Evolutionary conservation across 2,797 vertebrate species (phyloP), one percentile per base, ranked within the genome.

Genomic region (Dipus sagitta): DNA sequence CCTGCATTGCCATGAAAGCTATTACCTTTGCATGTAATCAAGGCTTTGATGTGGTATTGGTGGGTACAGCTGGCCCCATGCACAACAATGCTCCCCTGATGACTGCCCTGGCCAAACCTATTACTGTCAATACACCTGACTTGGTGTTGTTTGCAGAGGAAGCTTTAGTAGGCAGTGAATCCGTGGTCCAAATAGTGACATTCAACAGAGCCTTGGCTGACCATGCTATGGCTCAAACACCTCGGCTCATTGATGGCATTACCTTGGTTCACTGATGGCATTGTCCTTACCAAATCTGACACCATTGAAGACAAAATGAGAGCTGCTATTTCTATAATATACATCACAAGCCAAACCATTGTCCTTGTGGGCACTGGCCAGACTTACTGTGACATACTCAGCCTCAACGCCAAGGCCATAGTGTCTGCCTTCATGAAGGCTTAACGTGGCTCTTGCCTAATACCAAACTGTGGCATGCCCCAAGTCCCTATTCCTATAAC

Each of bases 281-380:
- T 99, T 0, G 99, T 99, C 91, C 99, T 99, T 97, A 99, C 99
- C 52, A 99, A 99, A 98, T 99, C 99, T 2, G 99, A 99, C 93
- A 99, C 99, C 70, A 99, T 99, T 0, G 99, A 99, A 34, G 99
- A 99, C 98, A 99, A 99, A 99, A 99, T 99, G 0, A 99, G 99
- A 0, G 99, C 99, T 9, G 99, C 99, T 95, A 99, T 99, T 97
- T 99, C 99, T 94, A 99, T 99, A 99, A 99, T 99, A 12, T 99
- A 99, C 98, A 99, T 99, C 98, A 99, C 99, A 1, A 99, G 99
- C 97, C 99, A 99, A 98, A 99, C 99, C 67, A 99, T 99, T 0
- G 99, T 99, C 96, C 99, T 99, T 34, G 99, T 99, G 91, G 99
- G 99, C 93, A 99, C 99, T 0, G 99, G 99, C 96, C 99, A 99